Evolutionary conservation across 2,888 invertebrate species (phyloP).

Genomic region (Pharmacophagus antenor): DNA sequence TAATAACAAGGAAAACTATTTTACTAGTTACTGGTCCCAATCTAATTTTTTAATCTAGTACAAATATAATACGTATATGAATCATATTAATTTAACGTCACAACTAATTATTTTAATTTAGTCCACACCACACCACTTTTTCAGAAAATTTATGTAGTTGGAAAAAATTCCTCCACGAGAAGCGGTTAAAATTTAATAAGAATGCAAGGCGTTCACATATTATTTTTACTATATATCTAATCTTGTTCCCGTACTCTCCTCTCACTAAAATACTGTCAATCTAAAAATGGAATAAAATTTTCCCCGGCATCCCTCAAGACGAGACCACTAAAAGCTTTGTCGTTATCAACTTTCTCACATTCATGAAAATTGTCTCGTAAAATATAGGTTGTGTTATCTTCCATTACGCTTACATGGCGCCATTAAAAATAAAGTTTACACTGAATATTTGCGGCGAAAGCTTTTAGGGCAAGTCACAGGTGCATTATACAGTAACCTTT

Average conservation of each 20-base stretch:
- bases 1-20: no score
- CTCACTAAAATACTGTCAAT: slow-evolving; percentile 34
- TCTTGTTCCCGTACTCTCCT: background rate
- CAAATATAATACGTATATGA: no score
- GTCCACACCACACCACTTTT: no score
- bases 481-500: slow-evolving; percentile 67
- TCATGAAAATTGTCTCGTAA: slow-evolving; percentile 70
- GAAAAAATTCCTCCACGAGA: no score
- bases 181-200: no score
- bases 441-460: slow-evolving; percentile 63
- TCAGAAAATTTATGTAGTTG: no score
- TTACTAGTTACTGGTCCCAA: no score
- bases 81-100: no score
- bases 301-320: slow-evolving; percentile 37
- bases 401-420: slow-evolving; percentile 69
- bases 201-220: no score
- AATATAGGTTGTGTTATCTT: slow-evolving; percentile 70
- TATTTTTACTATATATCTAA: no score
- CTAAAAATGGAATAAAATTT: slow-evolving; percentile 36
- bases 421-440: slow-evolving; percentile 75
- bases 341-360: slow-evolving; percentile 66
- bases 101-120: no score
- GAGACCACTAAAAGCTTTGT: slow-evolving; percentile 62
- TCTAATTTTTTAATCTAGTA: no score
- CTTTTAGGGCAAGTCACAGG: slow-evolving; percentile 74